Percentiles rank a stretch among this genome's conserved stretches.
These are phyloP conservation scores for Palaemon carinicauda DNA, from an alignment of 1,140 invertebrate genomes.

Conservation along the genomic window DNA sequence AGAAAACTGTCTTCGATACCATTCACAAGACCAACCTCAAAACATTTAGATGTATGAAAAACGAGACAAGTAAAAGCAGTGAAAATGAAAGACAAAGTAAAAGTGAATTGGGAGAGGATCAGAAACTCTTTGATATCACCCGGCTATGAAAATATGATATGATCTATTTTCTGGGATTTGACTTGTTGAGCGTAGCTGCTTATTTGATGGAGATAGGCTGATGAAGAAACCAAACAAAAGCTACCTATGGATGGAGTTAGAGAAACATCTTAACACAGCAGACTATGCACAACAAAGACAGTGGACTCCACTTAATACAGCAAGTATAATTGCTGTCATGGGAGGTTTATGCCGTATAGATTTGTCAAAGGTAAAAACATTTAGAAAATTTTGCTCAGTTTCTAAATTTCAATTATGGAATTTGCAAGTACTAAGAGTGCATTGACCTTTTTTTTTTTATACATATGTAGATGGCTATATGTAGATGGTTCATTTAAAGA, in stretches of 20 bases:
- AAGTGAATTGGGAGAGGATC: neutral
- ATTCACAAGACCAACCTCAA: too few relatives aligned
- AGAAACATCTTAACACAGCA: neutral
- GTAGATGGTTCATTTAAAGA: conserved; percentile 17
- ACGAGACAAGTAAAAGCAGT: neutral
- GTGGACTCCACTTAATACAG: neutral
- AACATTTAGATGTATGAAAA: too few relatives aligned
- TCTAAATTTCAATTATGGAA: neutral
- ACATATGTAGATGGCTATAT: conserved; percentile 17
- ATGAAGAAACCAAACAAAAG: conserved; percentile 27
- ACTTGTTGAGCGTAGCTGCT: neutral
- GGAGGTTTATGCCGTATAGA: neutral
- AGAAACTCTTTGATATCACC: neutral
- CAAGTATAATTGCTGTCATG: neutral
- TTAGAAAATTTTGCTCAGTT: neutral
- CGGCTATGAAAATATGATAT: neutral
- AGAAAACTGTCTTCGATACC: neutral
- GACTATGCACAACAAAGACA: neutral
- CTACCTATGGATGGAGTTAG: conserved; percentile 3
- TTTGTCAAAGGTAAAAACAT: neutral
- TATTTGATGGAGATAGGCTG: too few relatives aligned
- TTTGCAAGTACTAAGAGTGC: neutral
- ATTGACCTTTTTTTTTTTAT: neutral
- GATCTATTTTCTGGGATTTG: neutral
- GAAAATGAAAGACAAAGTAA: neutral